Conservation (phyloP, 2,797 vertebrate genomes). For the Mycteria americana region DNA sequence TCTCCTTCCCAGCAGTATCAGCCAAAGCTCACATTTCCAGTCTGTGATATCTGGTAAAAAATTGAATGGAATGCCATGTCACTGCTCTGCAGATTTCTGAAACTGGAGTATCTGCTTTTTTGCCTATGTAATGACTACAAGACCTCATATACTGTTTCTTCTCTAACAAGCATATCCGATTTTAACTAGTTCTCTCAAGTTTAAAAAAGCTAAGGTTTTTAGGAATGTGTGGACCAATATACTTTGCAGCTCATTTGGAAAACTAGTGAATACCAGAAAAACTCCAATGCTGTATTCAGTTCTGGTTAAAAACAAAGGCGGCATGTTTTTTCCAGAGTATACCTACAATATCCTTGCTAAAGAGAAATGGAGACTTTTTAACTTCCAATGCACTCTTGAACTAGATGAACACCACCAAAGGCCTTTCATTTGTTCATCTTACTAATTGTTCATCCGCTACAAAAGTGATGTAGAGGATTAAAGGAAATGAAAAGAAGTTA, state of each 20-base stretch:
- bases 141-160: neutral
- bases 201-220: neutral
- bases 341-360: neutral
- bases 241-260: neutral
- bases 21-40: conserved; percentile 69
- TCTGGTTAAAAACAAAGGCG: neutral
- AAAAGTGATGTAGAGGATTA: neutral
- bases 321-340: too few species aligned
- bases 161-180: neutral
- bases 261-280: neutral
- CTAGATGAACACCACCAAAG: neutral
- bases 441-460: neutral
- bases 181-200: neutral
- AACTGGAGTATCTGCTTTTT: conserved; percentile 9
- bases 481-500: neutral
- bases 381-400: neutral
- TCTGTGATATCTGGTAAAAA: conserved; percentile 70
- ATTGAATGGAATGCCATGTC: conserved; percentile 68
- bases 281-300: neutral
- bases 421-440: neutral
- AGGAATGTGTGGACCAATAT: neutral
- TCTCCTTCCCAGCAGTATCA: conserved; percentile 66
- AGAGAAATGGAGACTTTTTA: neutral
- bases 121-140: neutral
- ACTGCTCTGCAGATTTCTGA: conserved; percentile 61